Evolutionary conservation across 2,797 vertebrate species (phyloP).

Genomic region (Hapalemur alaotrensis): DNA sequence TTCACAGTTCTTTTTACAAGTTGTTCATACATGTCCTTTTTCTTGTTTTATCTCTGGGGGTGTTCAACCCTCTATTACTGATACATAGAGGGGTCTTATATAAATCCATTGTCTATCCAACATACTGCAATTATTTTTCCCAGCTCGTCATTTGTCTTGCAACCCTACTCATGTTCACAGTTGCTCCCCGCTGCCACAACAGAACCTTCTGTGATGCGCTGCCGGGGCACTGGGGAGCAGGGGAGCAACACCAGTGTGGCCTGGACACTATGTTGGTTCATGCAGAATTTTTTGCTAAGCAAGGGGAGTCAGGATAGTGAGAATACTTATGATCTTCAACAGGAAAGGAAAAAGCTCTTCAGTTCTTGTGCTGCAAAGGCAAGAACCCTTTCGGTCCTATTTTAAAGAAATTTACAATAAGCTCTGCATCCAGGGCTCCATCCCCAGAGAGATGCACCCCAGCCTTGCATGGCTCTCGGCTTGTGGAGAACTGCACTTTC

Average conservation of each 20-base stretch:
- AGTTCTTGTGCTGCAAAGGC: background rate
- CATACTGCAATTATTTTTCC: background rate
- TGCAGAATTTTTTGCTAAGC: background rate
- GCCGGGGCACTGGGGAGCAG: rapidly evolving
- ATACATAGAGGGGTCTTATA: background rate
- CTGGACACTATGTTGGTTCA: background rate
- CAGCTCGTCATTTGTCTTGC: background rate
- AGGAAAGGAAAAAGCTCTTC: background rate
- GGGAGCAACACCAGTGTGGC: background rate
- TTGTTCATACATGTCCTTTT: background rate
- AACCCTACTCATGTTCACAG: background rate
- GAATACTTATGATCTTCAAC: background rate
- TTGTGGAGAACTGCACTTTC: background rate
- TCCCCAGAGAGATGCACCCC: background rate
- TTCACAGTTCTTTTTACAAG: background rate
- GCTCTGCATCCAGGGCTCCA: too few species aligned
- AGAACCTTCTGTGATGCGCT: too few species aligned
- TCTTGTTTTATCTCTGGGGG: background rate
- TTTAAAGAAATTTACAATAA: background rate
- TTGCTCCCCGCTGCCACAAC: background rate
- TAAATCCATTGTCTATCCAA: background rate
- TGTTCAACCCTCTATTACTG: background rate
- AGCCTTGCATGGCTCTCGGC: background rate
- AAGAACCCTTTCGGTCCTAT: background rate
- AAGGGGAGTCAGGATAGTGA: background rate